Conservation (phyloP, 1,140 invertebrate species). For the Ceratosolen solmsi region DNA sequence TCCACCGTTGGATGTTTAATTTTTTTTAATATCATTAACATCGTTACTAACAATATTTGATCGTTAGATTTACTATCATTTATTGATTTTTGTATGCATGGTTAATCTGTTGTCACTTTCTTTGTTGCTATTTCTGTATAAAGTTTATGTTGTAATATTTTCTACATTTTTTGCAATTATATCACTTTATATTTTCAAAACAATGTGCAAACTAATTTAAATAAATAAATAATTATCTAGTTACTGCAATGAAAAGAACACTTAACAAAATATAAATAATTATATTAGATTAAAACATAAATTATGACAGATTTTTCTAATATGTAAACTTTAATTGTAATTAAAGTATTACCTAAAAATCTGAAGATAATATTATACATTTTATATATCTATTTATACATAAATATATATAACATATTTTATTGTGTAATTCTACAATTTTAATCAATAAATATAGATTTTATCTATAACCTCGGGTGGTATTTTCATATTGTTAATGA, state of each 20-base stretch:
- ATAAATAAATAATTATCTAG: too few relatives aligned
- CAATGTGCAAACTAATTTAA: too few relatives aligned
- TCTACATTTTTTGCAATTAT: not conserved
- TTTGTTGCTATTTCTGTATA: conserved; percentile 10
- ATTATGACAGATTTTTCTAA: not conserved
- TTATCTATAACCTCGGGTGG: conserved; percentile 27
- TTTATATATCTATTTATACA: not conserved
- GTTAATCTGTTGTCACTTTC: conserved; percentile 12
- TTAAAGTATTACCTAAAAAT: not conserved
- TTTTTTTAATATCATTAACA: conserved; percentile 1
- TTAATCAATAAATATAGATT: conserved; percentile 26
- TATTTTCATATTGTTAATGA: not conserved
- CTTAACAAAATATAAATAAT: not conserved
- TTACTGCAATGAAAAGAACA: too few relatives aligned
- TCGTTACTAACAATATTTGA: not conserved
- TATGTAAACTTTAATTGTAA: not conserved
- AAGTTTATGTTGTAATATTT: not conserved
- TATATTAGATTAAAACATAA: not conserved
- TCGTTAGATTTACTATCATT: not conserved
- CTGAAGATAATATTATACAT: not conserved
- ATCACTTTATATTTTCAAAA: not conserved
- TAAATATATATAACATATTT: not conserved
- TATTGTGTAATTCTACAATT: conserved; percentile 17
- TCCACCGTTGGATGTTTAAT: conserved; percentile 39
- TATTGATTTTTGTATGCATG: not conserved